These are phyloP conservation scores for Nyctereutes procyonoides DNA, from an alignment of 2,113 vertebrate genomes.

Conservation along the genomic window DNA sequence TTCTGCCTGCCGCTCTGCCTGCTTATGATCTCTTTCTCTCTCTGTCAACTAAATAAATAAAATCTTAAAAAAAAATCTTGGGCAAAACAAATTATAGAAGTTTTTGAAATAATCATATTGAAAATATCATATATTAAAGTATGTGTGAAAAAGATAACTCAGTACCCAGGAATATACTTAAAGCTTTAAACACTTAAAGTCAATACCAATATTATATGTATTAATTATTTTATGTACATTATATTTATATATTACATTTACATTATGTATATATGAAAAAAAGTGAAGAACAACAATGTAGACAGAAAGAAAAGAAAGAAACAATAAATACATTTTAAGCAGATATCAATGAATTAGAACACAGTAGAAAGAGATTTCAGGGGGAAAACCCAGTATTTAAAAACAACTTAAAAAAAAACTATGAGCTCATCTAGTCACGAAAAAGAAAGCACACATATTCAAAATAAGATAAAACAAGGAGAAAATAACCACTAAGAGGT, in stretches of 20 bases:
- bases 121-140: not conserved
- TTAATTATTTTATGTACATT: not conserved
- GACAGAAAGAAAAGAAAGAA: not conserved
- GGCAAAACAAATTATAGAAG: not conserved
- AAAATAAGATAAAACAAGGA: not conserved
- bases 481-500: not conserved
- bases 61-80: too few relatives aligned
- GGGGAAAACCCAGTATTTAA: not conserved
- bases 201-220: not conserved
- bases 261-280: not conserved
- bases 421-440: not conserved
- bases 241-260: not conserved
- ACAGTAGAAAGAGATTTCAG: not conserved
- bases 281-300: not conserved
- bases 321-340: not conserved
- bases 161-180: not conserved
- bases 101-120: not conserved
- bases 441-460: not conserved
- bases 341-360: not conserved
- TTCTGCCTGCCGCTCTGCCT: too few relatives aligned
- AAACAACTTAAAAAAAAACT: not conserved
- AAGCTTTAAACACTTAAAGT: not conserved
- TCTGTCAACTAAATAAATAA: too few relatives aligned
- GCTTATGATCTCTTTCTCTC: too few relatives aligned
- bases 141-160: not conserved